Evolutionary conservation across 64 coral and sea anemone genomes (phyloP).

Genomic region (Porites australiensis): DNA sequence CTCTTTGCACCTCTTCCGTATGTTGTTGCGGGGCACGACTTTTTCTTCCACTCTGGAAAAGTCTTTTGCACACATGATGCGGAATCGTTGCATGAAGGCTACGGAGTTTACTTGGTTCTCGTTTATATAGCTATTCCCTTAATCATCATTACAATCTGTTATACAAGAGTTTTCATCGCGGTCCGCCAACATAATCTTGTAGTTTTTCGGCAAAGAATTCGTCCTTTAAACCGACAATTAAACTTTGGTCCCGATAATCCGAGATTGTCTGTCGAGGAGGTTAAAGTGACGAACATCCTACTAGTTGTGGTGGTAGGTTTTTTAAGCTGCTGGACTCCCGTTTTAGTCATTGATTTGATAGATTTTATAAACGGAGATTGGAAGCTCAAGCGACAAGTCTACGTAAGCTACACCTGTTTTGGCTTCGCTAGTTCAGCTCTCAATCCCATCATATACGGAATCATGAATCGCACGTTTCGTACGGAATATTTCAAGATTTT

Average conservation of each 20-base stretch:
- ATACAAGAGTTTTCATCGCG: slow-evolving; percentile 56
- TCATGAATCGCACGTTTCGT: slow-evolving; percentile 25
- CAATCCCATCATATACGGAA: slow-evolving; percentile 36
- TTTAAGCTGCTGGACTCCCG: slow-evolving; percentile 38
- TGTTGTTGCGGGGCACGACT: slow-evolving; percentile 15
- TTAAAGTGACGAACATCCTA: slow-evolving; percentile 12
- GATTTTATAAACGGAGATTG: slow-evolving; percentile 23
- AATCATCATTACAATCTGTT: slow-evolving; percentile 56
- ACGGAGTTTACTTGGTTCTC: slow-evolving; percentile 40
- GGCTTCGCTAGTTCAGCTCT: slow-evolving; percentile 7
- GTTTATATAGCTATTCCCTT: slow-evolving; percentile 62
- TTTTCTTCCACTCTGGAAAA: slow-evolving; percentile 74
- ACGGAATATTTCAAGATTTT: slow-evolving; percentile 23
- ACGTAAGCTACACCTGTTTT: slow-evolving; percentile 40
- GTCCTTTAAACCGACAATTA: background rate
- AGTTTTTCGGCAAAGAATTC: background rate
- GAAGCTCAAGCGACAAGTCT: slow-evolving; percentile 21
- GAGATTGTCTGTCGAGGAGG: slow-evolving; percentile 16
- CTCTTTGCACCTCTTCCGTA: slow-evolving; percentile 74
- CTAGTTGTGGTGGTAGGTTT: slow-evolving; percentile 15
- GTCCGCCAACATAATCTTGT: slow-evolving; percentile 46
- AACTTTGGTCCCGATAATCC: background rate
- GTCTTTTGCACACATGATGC: slow-evolving; percentile 58
- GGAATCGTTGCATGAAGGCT: slow-evolving; percentile 2
- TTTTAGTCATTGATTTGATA: slow-evolving; percentile 31